Evolutionary conservation across 1,140 invertebrate genomes (phyloP).

Genomic region (Drosophila santomea): DNA sequence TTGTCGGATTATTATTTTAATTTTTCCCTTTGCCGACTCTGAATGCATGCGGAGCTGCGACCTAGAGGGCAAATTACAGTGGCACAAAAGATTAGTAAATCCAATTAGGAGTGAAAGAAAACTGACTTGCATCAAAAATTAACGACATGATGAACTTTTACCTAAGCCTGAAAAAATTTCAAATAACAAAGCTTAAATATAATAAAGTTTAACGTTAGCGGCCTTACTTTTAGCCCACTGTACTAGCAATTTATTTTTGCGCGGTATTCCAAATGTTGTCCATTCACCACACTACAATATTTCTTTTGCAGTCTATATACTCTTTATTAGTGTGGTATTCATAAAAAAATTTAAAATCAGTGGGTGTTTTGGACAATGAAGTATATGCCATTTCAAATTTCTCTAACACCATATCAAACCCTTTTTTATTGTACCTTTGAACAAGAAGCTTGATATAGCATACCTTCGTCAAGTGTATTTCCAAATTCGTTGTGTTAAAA

Average conservation of each 20-base stretch:
- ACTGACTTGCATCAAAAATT: background rate
- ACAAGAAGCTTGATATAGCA: too few species aligned
- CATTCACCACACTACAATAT: slow-evolving; percentile 40
- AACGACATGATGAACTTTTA: background rate
- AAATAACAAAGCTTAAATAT: background rate
- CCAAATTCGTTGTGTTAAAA: slow-evolving; percentile 1
- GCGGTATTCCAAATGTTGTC: slow-evolving; percentile 22
- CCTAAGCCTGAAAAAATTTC: too few species aligned
- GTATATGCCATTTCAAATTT: background rate
- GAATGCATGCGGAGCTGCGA: slow-evolving; percentile 51
- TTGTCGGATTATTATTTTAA: slow-evolving; percentile 31
- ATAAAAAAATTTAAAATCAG: background rate
- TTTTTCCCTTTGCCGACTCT: slow-evolving; percentile 11
- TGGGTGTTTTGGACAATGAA: background rate
- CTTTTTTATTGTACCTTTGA: too few species aligned
- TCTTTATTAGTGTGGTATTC: background rate
- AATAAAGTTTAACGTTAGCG: background rate
- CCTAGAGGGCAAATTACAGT: slow-evolving; percentile 46
- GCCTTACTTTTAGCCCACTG: slow-evolving; percentile 10
- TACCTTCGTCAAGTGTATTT: slow-evolving; percentile 5
- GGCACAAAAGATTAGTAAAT: background rate
- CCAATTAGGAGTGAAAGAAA: too few species aligned
- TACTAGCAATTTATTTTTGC: slow-evolving; percentile 1
- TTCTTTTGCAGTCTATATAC: slow-evolving; percentile 35
- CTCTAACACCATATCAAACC: too few species aligned